Percentiles rank a stretch among this genome's conserved stretches.
Evolutionary conservation across 2,113 vertebrate genomes (phyloP).

Genomic region (Lates calcarifer): DNA sequence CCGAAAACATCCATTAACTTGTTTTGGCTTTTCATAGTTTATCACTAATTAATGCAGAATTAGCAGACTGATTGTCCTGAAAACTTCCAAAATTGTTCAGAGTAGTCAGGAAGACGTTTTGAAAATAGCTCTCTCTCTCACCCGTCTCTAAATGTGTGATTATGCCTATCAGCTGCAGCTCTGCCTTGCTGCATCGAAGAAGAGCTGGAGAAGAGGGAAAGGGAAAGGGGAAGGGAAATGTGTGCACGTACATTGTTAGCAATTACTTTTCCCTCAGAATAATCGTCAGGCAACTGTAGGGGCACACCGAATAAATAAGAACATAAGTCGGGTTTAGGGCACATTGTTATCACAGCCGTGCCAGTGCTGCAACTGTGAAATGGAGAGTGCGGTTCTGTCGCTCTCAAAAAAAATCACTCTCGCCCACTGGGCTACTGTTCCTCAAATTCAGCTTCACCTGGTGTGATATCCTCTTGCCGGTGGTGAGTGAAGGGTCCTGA

Average conservation of each 20-base stretch:
- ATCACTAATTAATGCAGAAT: conserved; percentile 62
- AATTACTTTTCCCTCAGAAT: conserved; percentile 53
- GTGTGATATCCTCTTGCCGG: conserved; percentile 52
- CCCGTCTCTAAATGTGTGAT: conserved; percentile 39
- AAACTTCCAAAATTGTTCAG: conserved; percentile 44
- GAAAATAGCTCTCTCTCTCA: conserved; percentile 45
- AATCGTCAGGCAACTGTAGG: conserved; percentile 59
- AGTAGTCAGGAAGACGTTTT: conserved; percentile 46
- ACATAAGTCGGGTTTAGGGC: conserved; percentile 67
- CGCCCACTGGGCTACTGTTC: conserved; percentile 49
- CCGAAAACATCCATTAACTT: conserved; percentile 61
- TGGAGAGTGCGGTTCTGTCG: conserved; percentile 50
- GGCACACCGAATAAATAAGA: conserved; percentile 58
- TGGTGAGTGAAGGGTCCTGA: conserved; percentile 41
- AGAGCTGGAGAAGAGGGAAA: neutral
- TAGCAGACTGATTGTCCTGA: conserved; percentile 53
- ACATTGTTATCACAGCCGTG: conserved; percentile 69
- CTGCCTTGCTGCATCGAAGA: conserved; percentile 35
- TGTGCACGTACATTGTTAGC: conserved; percentile 27
- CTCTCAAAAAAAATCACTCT: conserved; percentile 47
- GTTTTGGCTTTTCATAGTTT: conserved; percentile 43
- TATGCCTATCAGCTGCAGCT: conserved; percentile 55
- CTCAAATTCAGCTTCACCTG: conserved; percentile 47
- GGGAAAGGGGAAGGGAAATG: neutral
- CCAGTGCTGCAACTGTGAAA: conserved; percentile 66